Evolutionary conservation across 2,113 vertebrate genomes (phyloP), one percentile per base, ranked within the genome.

Genomic region (Gadus chalcogrammus): DNA sequence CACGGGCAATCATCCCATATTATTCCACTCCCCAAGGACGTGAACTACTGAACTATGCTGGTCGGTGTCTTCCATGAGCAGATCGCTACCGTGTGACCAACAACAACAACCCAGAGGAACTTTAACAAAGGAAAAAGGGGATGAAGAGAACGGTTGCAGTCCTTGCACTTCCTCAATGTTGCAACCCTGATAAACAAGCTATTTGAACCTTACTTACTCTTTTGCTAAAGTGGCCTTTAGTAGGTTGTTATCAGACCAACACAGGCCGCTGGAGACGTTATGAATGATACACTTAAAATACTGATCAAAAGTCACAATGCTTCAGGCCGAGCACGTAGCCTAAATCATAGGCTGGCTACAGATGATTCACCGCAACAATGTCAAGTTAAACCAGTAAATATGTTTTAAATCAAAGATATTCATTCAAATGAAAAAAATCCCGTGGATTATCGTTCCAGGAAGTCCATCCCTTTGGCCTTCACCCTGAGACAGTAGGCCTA

Each of bases 1-100:
- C 81, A 74, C 20, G 24, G 35, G 75, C 82, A 87, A 84, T 87
- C 70, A 75, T 68, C 64, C 63, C 27, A 70, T 76, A 85, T 87
- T 86, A 85, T 76, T 61, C 61, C 56, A 52, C 67, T 61, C 75
- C 69, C 65, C 27, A 31, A 52, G 56, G 70, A 76, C 64, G 74
- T 65, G 67, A 59, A 70, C 62, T 42, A 35, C 59, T 65, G 70
- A 84, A 83, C 28, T 62, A 42, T 74, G 69, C 65, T 53, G 56
- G 79, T 64, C 76, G 73, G 67, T 62, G 22, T 69, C 64, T 69
- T 22, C 53, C 70, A 75, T 48, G 72, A 27, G 58, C 56, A 13
- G 42, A 9, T 48, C 24, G 68, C 5, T 38, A 56, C 64, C 15
- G 17, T 68, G 66, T 17, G 79, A 38, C 70, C 70, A 73, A 18